Percentiles rank a stretch among this genome's conserved stretches.
phyloP scores from a whole-genome alignment of 2,797 vertebrate species.

The Tamandua tetradactyla region DNA sequence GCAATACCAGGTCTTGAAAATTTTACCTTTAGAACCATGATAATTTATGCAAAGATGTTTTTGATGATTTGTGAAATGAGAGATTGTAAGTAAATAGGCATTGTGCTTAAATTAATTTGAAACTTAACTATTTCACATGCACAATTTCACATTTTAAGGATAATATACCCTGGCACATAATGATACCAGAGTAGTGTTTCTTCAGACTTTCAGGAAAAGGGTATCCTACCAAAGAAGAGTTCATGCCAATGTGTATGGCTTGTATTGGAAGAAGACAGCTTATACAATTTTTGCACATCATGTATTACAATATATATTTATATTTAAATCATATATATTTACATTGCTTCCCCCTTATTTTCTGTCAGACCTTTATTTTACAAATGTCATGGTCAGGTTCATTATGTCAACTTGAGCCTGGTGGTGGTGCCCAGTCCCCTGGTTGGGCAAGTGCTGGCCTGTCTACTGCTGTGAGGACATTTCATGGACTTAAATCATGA shows the following conservation, averaged over 20 bases:
- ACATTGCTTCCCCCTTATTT: not conserved
- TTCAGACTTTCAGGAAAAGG: not conserved
- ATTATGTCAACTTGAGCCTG: no score
- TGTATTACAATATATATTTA: not conserved
- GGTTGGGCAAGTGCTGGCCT: no score
- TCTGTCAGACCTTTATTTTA: not conserved
- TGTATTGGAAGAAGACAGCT: not conserved
- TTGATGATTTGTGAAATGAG: not conserved
- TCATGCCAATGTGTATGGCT: not conserved
- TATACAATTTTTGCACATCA: not conserved
- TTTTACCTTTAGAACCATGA: not conserved
- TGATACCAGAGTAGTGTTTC: not conserved
- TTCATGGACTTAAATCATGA: no score
- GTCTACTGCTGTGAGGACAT: no score
- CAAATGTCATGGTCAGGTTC: no score
- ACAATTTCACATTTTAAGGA: not conserved
- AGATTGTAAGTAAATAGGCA: not conserved
- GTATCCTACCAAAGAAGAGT: not conserved
- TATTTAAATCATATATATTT: not conserved
- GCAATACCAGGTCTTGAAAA: not conserved
- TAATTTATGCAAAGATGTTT: not conserved
- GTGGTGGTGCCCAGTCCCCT: no score
- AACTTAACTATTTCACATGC: not conserved
- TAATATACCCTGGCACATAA: not conserved
- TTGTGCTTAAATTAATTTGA: conserved; percentile 7